phyloP scores from a whole-genome alignment of 2,888 invertebrate genomes.

The Punctoribates punctum region DNA sequence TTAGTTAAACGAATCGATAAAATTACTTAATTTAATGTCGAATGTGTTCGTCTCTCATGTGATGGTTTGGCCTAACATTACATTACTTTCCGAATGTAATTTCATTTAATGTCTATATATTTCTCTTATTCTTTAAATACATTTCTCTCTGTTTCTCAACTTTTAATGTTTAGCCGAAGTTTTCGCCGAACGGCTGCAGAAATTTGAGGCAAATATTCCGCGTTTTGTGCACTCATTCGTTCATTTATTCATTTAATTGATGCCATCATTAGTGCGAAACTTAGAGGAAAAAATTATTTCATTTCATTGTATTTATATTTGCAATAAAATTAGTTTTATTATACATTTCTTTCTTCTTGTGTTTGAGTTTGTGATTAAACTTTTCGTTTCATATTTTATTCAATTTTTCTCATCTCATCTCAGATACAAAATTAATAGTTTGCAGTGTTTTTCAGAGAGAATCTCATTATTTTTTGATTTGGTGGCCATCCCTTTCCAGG shows the following conservation, averaged over 20 bases:
- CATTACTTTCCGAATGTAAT: background rate
- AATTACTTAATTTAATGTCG: constrained; percentile 14
- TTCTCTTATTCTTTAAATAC: background rate
- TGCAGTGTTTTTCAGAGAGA: constrained; percentile 1
- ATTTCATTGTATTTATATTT: background rate
- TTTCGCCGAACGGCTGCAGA: background rate
- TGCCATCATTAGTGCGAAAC: background rate
- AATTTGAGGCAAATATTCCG: background rate
- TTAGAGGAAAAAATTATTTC: background rate
- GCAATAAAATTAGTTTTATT: background rate
- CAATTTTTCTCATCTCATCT: background rate
- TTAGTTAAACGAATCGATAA: constrained; percentile 23
- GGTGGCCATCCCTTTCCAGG: constrained; percentile 12
- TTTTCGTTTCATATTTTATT: background rate
- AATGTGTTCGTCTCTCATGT: constrained; percentile 1
- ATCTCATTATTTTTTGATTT: constrained; percentile 26
- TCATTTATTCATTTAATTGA: constrained; percentile 22
- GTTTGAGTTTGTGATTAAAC: background rate
- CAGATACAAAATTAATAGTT: constrained; percentile 18
- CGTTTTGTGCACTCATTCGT: background rate
- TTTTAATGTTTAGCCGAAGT: background rate
- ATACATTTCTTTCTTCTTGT: background rate
- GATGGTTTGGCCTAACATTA: background rate
- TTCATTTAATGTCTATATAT: constrained; percentile 5
- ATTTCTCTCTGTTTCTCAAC: background rate